These are phyloP conservation scores for Smutsia gigantea DNA, from an alignment of 2,797 vertebrate genomes.

Conservation along the genomic window DNA sequence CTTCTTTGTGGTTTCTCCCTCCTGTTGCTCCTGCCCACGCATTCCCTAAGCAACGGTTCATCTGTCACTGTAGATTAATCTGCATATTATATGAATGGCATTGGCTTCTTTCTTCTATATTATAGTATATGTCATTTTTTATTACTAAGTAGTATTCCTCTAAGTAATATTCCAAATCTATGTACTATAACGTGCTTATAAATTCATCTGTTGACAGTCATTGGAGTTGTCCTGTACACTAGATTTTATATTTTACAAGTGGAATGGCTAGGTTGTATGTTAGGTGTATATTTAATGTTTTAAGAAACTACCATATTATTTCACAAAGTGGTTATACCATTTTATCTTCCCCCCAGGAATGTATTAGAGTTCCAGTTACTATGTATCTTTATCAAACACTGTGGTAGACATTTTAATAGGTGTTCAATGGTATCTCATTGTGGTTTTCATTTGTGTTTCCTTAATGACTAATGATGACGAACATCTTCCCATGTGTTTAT, in stretches of 20 bases:
- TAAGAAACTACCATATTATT: not conserved
- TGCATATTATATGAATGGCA: not conserved
- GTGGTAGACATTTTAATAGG: not conserved
- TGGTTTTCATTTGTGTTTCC: not conserved
- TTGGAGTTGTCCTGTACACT: not conserved
- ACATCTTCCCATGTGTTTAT: not conserved
- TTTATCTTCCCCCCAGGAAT: not conserved
- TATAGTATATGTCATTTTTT: not conserved
- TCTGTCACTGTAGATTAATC: not conserved
- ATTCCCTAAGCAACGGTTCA: not conserved
- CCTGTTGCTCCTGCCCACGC: rapidly evolving
- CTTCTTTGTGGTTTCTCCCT: not conserved
- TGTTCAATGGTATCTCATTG: not conserved
- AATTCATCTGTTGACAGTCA: not conserved
- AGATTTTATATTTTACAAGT: not conserved
- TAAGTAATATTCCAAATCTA: not conserved
- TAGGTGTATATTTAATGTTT: not conserved
- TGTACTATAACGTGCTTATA: not conserved
- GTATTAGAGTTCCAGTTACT: not conserved
- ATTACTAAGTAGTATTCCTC: not conserved
- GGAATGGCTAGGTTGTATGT: not conserved
- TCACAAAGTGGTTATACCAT: not conserved
- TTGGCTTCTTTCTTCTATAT: not conserved
- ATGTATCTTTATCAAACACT: not conserved
- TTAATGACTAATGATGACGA: not conserved